phyloP scores from a whole-genome alignment of 2,888 invertebrate genomes.

The Gasteruption jaculator region DNA sequence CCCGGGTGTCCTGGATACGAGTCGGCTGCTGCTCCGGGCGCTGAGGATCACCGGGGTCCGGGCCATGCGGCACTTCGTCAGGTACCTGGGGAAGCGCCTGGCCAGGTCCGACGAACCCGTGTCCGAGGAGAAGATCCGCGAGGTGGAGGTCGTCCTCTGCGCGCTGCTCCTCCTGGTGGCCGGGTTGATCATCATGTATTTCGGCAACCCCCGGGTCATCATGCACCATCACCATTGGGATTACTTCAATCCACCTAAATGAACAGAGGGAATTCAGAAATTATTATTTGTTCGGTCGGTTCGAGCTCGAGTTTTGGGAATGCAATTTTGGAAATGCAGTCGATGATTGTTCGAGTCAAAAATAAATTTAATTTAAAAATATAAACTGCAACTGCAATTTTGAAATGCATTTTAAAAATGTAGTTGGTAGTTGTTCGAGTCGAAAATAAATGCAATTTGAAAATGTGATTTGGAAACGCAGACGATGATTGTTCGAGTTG shows the following conservation, averaged over 20 bases:
- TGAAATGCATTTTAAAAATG: no score
- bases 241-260: constrained; percentile 77
- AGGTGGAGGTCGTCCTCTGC: constrained; percentile 72
- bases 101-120: constrained; percentile 63
- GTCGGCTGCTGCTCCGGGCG: constrained; percentile 67
- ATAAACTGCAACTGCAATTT: no score
- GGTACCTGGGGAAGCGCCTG: constrained; percentile 61
- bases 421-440: no score
- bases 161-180: constrained; percentile 76
- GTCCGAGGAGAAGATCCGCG: constrained; percentile 57
- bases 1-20: constrained; percentile 67
- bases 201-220: constrained; percentile 63
- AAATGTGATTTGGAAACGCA: no score
- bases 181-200: constrained; percentile 70
- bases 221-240: constrained; percentile 86
- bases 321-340: no score
- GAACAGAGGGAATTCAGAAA: no score
- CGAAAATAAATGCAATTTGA: no score
- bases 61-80: constrained; percentile 66
- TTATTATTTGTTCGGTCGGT: no score
- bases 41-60: constrained; percentile 64
- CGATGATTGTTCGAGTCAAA: no score
- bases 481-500: no score
- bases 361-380: no score
- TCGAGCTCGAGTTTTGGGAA: no score